Evolutionary conservation across 30 jellyfish, hydroid and myxozoan species (phyloP).

Genomic region (Morbakka virulenta): DNA sequence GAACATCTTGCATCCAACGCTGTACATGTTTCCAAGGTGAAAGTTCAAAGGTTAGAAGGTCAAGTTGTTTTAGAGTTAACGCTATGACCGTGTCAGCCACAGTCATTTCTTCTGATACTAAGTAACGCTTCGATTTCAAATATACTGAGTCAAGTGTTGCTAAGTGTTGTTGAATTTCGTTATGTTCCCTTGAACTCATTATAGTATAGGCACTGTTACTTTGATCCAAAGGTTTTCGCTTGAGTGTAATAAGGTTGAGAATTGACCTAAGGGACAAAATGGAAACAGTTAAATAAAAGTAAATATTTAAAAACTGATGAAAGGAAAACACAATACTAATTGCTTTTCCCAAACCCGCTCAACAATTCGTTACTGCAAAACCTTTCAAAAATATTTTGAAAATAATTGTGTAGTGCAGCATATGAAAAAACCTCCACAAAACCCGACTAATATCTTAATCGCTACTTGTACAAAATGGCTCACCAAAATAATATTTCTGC

Average conservation of each 20-base stretch:
- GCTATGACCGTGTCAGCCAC: neutral
- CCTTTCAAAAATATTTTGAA: no score
- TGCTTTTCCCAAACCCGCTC: no score
- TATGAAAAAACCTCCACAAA: no score
- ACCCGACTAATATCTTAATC: no score
- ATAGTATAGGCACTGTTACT: neutral
- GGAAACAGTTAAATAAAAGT: no score
- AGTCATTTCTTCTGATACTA: neutral
- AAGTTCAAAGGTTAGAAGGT: neutral
- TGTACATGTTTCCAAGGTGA: neutral
- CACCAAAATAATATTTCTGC: no score
- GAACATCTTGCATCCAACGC: neutral
- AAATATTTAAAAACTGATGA: no score
- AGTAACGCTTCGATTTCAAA: neutral
- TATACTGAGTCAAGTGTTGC: neutral
- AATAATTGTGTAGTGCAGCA: no score
- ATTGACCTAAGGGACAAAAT: neutral
- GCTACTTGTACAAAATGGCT: no score
- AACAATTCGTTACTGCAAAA: no score
- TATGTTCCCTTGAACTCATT: neutral
- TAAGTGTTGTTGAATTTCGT: neutral
- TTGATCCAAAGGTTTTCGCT: neutral
- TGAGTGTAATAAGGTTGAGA: neutral
- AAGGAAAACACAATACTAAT: no score
- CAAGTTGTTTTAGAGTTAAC: neutral